A percentile compares a stretch with the other conserved stretches of the same genome.
These are phyloP conservation scores for Agrochola litura DNA, from an alignment of 2,888 invertebrate genomes.

Conservation along the genomic window DNA sequence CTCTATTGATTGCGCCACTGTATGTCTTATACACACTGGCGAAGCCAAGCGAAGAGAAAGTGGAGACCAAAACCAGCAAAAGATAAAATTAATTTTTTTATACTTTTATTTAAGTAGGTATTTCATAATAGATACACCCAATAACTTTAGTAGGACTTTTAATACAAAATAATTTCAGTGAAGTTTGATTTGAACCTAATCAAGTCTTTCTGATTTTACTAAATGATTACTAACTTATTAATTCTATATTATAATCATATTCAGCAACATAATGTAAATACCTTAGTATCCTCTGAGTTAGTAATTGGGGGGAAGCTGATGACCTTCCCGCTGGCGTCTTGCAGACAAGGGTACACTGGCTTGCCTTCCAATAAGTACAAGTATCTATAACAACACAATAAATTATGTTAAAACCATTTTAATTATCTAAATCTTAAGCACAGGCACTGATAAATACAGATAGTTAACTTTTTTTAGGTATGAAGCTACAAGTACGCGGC, in stretches of 20 bases:
- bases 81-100: too few relatives aligned
- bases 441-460: too few relatives aligned
- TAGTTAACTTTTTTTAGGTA: too few relatives aligned
- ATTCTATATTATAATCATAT: not conserved
- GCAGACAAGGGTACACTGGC: constrained; percentile 93
- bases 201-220: not conserved
- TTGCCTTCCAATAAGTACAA: constrained; percentile 94
- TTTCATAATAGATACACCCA: not conserved
- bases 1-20: too few relatives aligned
- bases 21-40: too few relatives aligned
- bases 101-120: too few relatives aligned
- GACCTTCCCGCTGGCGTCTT: constrained; percentile 92
- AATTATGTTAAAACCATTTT: not conserved
- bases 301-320: constrained; percentile 97
- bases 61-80: not conserved
- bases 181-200: not conserved
- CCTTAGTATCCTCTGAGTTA: constrained; percentile 95
- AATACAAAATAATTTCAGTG: not conserved
- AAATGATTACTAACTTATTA: not conserved
- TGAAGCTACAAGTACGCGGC: too few relatives aligned
- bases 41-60: not conserved
- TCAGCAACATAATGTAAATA: constrained; percentile 67
- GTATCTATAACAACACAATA: constrained; percentile 85
- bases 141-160: not conserved
- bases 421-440: too few relatives aligned